Evolutionary conservation across 1,140 invertebrate genomes (phyloP).

Genomic region (Lordiphosa collinella): DNA sequence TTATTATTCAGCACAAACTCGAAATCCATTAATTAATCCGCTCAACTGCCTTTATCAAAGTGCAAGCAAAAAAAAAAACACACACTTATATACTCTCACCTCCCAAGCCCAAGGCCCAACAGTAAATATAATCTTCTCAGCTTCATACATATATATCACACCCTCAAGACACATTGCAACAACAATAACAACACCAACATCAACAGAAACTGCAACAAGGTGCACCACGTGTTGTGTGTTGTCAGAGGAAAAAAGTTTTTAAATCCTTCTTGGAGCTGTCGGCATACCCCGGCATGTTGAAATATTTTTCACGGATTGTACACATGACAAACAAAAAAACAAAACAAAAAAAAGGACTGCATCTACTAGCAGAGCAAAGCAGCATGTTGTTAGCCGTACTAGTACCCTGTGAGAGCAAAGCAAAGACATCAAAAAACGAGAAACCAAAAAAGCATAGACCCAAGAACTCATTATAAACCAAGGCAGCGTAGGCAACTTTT

Average conservation of each 20-base stretch:
- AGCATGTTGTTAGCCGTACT: slow-evolving; percentile 8
- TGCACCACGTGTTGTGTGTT: slow-evolving; percentile 33
- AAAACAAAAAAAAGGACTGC: neutral
- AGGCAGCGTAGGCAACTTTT: slow-evolving; percentile 57
- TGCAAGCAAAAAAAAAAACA: neutral
- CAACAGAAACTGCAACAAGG: slow-evolving; percentile 38
- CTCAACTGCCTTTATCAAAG: slow-evolving; percentile 12
- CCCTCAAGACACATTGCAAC: slow-evolving; percentile 17
- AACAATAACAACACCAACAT: slow-evolving; percentile 37
- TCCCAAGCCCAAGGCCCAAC: slow-evolving; percentile 5
- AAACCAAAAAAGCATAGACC: slow-evolving; percentile 11
- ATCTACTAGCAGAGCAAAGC: neutral
- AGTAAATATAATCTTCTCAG: slow-evolving; percentile 29
- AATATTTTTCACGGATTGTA: slow-evolving; percentile 49
- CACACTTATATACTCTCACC: no score
- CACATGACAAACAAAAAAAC: slow-evolving; percentile 13
- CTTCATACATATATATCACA: slow-evolving; percentile 19
- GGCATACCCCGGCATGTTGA: slow-evolving; percentile 43
- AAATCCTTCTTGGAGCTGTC: slow-evolving; percentile 58
- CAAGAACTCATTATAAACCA: slow-evolving; percentile 61
- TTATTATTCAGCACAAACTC: neutral
- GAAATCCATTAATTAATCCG: slow-evolving; percentile 25
- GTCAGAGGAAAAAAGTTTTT: slow-evolving; percentile 34
- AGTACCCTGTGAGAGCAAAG: slow-evolving; percentile 14
- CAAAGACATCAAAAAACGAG: slow-evolving; percentile 28